A percentile compares a stretch with the other conserved stretches of the same genome.
Conservation (phyloP, 2,797 vertebrate species). For the Lepidocolaptes lacrymiger region DNA sequence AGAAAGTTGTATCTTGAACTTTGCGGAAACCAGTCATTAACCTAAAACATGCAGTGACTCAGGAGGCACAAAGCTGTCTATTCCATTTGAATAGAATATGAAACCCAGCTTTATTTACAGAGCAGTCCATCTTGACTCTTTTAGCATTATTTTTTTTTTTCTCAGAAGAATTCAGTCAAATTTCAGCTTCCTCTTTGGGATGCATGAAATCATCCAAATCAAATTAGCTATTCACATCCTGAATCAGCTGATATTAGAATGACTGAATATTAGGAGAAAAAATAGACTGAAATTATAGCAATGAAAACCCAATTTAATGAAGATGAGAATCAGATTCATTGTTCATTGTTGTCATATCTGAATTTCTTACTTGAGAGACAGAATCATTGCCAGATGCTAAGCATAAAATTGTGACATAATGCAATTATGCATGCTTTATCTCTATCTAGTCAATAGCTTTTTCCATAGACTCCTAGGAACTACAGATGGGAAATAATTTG, state of each 20-base stretch:
- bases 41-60: not conserved
- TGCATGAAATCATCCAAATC: constrained; percentile 33
- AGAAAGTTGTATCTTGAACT: not conserved
- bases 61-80: not conserved
- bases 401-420: constrained; percentile 30
- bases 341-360: constrained; percentile 28
- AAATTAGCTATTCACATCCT: constrained; percentile 45
- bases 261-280: constrained; percentile 44
- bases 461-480: not conserved
- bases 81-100: not conserved
- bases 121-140: not conserved
- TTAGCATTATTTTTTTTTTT: not conserved
- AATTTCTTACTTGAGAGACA: constrained; percentile 22
- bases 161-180: not conserved
- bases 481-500: not conserved
- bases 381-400: constrained; percentile 30
- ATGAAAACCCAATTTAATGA: constrained; percentile 23
- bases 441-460: not conserved
- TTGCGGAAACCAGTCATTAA: not conserved
- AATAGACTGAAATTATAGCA: constrained; percentile 35
- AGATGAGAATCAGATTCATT: constrained; percentile 39
- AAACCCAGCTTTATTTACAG: not conserved
- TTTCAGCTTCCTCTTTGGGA: not conserved
- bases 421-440: constrained; percentile 22
- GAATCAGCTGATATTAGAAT: constrained; percentile 38